A percentile compares a stretch with the other conserved stretches of the same genome.
phyloP scores from a whole-genome alignment of 2,888 invertebrate species.

The Abrostola tripartita region DNA sequence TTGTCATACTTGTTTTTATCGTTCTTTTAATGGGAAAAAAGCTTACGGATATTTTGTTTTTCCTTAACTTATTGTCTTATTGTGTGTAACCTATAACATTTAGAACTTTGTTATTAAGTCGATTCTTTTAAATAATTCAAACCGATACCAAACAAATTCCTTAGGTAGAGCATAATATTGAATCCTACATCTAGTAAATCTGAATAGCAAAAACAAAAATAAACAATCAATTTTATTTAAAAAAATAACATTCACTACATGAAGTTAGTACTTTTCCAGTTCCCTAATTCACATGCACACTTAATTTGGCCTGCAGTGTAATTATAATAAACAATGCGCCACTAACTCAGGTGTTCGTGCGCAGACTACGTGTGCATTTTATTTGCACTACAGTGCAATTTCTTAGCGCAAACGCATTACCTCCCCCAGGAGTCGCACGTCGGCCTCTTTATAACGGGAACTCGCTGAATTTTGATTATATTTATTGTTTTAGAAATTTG shows the following conservation, averaged over 20 bases:
- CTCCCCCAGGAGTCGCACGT: constrained; percentile 44
- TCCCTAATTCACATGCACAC: constrained; percentile 32
- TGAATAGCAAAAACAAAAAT: too few species aligned
- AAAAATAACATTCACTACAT: neutral
- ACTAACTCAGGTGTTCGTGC: constrained; percentile 82
- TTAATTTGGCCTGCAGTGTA: constrained; percentile 50
- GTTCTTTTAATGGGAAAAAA: constrained; percentile 16
- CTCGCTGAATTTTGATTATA: constrained; percentile 27
- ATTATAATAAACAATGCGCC: constrained; percentile 68
- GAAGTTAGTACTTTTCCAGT: constrained; percentile 7
- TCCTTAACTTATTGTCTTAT: neutral
- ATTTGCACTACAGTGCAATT: constrained; percentile 66
- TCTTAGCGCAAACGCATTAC: constrained; percentile 60
- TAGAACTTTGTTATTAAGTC: too few species aligned
- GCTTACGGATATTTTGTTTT: constrained; percentile 4
- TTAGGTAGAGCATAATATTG: too few species aligned
- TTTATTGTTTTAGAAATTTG: constrained; percentile 12
- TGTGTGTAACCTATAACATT: too few species aligned
- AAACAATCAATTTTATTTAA: neutral
- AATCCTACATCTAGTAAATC: too few species aligned
- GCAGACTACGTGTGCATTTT: constrained; percentile 70
- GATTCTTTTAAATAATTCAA: too few species aligned
- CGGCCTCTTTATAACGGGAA: constrained; percentile 36
- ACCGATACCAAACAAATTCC: too few species aligned
- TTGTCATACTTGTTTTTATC: constrained; percentile 47